phyloP scores from a whole-genome alignment of 2,113 vertebrate genomes.

The Lycaon pictus region DNA sequence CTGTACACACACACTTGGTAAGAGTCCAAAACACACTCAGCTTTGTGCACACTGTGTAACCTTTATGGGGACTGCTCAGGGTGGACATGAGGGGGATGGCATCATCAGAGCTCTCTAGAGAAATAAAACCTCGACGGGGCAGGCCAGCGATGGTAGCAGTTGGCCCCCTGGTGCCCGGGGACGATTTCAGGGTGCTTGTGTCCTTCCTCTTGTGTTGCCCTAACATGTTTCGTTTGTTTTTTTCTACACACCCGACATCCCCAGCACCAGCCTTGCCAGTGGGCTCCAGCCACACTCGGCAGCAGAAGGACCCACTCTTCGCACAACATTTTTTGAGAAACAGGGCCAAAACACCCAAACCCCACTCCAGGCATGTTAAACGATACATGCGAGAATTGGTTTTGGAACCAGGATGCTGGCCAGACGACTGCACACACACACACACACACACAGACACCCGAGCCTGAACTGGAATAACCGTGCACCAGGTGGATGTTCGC shows the following conservation, averaged over 20 bases:
- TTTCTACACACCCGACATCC: not conserved
- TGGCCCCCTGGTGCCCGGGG: not conserved
- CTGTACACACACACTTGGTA: not conserved
- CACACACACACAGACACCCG: not conserved
- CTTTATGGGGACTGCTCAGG: not conserved
- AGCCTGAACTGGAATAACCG: not conserved
- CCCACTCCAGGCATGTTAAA: not conserved
- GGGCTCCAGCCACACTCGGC: not conserved
- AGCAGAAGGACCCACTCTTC: not conserved
- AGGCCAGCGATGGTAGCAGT: not conserved
- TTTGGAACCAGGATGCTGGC: not conserved
- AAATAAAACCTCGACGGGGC: not conserved
- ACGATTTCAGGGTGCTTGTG: rapidly evolving
- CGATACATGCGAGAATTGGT: not conserved
- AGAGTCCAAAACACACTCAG: not conserved
- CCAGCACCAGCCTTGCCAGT: not conserved
- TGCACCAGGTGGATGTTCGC: rapidly evolving
- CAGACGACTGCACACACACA: not conserved
- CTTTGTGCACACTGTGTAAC: not conserved
- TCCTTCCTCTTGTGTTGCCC: not conserved
- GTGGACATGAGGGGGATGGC: not conserved
- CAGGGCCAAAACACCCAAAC: not conserved
- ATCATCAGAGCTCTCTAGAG: not conserved
- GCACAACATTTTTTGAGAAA: not conserved
- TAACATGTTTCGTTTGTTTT: rapidly evolving